Base-by-base conservation (phyloP, 2,888 invertebrate species). In the Rhogogaster chlorosoma region DNA sequence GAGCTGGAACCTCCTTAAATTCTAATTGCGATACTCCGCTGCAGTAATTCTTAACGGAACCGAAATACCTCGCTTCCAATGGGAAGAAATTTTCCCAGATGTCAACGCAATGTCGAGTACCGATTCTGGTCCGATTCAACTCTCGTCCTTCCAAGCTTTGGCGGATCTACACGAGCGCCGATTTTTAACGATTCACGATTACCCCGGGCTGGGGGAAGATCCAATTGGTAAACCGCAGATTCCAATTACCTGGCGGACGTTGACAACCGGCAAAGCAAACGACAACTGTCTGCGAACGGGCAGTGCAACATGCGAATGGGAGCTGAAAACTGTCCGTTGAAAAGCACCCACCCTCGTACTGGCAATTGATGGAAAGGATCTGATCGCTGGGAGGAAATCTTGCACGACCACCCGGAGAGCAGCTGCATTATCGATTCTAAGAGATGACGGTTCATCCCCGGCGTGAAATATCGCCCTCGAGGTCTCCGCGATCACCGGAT, bases 211-310 rank as follows among this genome's bases (percentile, higher is more conserved):
- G 22, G 38, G 32, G 32, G 36, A 77, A 77, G 29, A 38, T 36
- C 80, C 80, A 80, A 80, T 80, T 80, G 80, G 80, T 80, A 80
- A 80, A 61, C 38, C 15, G 38, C 61, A 61, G 80, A 80, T 80
- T 80, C 80, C 80, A 80, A 80, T 80, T 80, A 80, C 38, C 22
- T 29, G 80, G 80, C 22, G 61, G 38, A 80, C 80, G 61, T 22
- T 80, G 80, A 80, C 80, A 80, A 80, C 80, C 61, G 38, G 80
- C 22, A 61, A 57, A 80, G 80, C 80, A 80, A 80, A 80, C 80
- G 80, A 77, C 32, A 38, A 77, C 77, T 77, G 38, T 53, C 77
- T 49, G 10, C n/a, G 26, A 12, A 42, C 26, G 18, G 26, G 18
- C 53, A 22, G 18, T 15, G 32, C 7, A 32, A 26, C 38, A 61